Conservation (phyloP, 2,113 vertebrate genomes). For the Peromyscus leucopus region DNA sequence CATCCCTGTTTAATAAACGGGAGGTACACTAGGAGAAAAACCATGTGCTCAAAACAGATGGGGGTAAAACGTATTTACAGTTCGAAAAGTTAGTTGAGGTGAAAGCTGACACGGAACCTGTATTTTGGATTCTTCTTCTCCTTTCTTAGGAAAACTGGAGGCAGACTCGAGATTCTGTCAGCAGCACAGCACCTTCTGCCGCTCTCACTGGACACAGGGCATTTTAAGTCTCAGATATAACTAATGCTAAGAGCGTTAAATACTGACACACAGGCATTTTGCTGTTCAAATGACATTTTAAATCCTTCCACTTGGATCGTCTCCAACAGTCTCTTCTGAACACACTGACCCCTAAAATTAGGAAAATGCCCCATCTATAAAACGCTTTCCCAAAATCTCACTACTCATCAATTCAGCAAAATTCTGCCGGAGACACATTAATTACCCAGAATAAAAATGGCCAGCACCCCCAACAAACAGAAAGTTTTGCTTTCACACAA, state of each 20-base stretch:
- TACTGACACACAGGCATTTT: conserved; percentile 46
- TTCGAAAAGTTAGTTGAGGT: neutral
- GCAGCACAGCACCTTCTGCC: neutral
- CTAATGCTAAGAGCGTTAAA: conserved; percentile 19
- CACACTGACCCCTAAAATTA: neutral
- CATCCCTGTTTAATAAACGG: conserved; percentile 8
- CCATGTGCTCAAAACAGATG: neutral
- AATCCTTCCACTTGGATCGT: neutral
- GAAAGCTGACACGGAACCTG: conserved; percentile 28
- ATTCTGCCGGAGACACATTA: conserved; percentile 1
- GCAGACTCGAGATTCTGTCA: conserved; percentile 24
- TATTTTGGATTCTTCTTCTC: conserved; percentile 17
- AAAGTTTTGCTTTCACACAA: conserved; percentile 20
- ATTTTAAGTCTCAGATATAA: conserved; percentile 51
- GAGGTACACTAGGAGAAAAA: conserved; percentile 22
- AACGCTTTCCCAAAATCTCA: conserved; percentile 46
- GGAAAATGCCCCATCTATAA: neutral
- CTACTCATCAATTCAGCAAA: neutral
- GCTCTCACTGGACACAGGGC: neutral
- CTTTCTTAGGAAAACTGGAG: conserved; percentile 12
- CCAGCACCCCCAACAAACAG: neutral
- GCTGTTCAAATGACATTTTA: neutral
- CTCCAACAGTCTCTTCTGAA: conserved; percentile 44
- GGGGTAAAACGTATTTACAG: neutral
- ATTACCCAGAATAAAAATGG: conserved; percentile 32